These are phyloP conservation scores for Macroramphosus scolopax DNA, from an alignment of 2,797 vertebrate genomes.

Conservation along the genomic window DNA sequence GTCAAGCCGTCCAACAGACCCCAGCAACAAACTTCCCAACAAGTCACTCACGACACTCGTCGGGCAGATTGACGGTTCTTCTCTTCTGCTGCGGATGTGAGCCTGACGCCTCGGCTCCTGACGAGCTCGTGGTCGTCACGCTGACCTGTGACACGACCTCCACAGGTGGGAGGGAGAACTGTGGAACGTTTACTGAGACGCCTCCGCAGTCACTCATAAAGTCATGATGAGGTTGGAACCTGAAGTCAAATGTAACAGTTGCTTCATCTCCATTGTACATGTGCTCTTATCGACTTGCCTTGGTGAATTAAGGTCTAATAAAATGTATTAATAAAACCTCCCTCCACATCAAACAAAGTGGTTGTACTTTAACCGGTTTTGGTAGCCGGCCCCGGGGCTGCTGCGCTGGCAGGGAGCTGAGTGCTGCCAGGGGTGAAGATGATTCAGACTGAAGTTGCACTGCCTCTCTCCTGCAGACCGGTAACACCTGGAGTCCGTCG, in stretches of 20 bases:
- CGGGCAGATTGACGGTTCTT: conserved; percentile 78
- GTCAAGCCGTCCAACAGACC: no score
- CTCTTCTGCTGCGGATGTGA: conserved; percentile 68
- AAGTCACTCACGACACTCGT: conserved; percentile 83
- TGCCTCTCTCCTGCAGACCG: conserved; percentile 7
- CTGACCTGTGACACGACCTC: conserved; percentile 46
- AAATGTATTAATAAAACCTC: no score
- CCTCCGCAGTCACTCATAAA: neutral
- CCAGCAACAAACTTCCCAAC: no score
- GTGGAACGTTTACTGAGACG: conserved; percentile 59
- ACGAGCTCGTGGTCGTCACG: conserved; percentile 24
- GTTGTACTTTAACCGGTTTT: conserved; percentile 31
- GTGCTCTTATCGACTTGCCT: no score
- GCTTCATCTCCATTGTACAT: no score
- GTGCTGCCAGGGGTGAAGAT: conserved; percentile 9
- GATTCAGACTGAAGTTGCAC: conserved; percentile 4
- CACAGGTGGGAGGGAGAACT: conserved; percentile 39
- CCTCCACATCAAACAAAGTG: neutral
- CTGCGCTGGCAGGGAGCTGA: neutral
- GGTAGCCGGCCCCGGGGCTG: conserved; percentile 2
- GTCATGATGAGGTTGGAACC: neutral
- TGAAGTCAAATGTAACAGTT: no score
- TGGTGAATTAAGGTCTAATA: no score
- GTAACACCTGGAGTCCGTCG: conserved; percentile 10
- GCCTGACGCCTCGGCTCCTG: conserved; percentile 34